Base-by-base conservation (phyloP, 2,888 invertebrate species). In the Melitaea athalia region DNA sequence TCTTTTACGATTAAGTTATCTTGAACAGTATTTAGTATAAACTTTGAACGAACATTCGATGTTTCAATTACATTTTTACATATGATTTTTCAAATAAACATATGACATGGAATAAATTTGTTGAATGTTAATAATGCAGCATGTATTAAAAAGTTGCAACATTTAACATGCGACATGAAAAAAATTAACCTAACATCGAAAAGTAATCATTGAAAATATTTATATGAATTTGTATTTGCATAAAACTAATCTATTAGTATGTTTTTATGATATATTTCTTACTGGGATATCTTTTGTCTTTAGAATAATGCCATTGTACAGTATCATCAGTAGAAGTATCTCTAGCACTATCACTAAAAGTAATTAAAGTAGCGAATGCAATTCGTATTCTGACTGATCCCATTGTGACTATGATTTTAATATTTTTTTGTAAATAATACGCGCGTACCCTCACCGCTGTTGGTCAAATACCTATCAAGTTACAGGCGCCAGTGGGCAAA, bases 401-500 rank as follows among this genome's bases (percentile, higher is more conserved):
- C 24, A 52, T 52, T 52, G 31, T 64, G 24, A 8, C 7, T 57
- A 57, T 65, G 43, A 43, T 59, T 55, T 55, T 31, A 33, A 43
- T 52, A 53, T 61, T 49, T 68, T 24, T 64, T 64, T 68, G 49
- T 52, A 55, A 4, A 17, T 14, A 52, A 52, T 66, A 61, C 53
- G 53, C 47, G 66, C 61, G 53, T 66, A 33, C 55, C 47, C 42
- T 69, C 63, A 66, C 70, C 69, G 68, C 69, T 72, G 70, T 75
- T 76, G 72, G 78, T 80, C 78, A 75, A 77, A 71, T 67, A 74
- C 63, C 68, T 84, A 83, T 92, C 83, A 76, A 73, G 79, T 92
- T 89, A 85, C 92, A 85, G 90, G 90, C 92, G 92, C 90, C 91
- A 81, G 85, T 86, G 79, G 79, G 87, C 87, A 91, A 90, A 92